Percentiles rank a stretch among this genome's conserved stretches.
These are phyloP conservation scores for Ooceraea biroi DNA, from an alignment of 1,140 invertebrate genomes.

Conservation along the genomic window DNA sequence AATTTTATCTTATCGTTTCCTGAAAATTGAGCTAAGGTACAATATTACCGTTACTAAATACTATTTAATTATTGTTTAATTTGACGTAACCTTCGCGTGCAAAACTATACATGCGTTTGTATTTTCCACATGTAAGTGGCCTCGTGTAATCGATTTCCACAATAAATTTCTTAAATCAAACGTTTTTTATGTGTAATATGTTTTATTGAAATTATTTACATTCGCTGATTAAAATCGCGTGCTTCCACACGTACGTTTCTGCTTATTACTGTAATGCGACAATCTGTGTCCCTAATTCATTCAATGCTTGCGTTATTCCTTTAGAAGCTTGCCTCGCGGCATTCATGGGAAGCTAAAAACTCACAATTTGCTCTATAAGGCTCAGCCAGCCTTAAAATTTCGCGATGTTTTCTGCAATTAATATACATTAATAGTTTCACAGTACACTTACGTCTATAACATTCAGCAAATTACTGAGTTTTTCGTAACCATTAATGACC, in stretches of 20 bases:
- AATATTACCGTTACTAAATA: neutral
- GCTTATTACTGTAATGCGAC: constrained; percentile 85
- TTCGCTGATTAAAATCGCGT: neutral
- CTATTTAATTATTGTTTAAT: neutral
- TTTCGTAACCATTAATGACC: constrained; percentile 87
- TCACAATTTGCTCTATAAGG: neutral
- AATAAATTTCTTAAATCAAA: neutral
- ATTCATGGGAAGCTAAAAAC: constrained; percentile 85
- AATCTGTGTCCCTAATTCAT: constrained; percentile 86
- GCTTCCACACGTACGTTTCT: neutral
- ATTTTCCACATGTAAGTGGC: too few relatives aligned
- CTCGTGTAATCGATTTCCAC: too few relatives aligned
- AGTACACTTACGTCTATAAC: constrained; percentile 84
- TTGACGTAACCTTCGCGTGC: neutral
- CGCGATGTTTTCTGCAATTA: neutral
- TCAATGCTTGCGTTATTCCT: constrained; percentile 85
- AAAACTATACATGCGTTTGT: neutral
- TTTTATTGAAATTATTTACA: constrained; percentile 40
- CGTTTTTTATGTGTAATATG: neutral
- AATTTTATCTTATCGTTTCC: neutral
- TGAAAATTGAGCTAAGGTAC: neutral
- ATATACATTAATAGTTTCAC: constrained; percentile 1
- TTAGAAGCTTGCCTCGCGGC: constrained; percentile 85
- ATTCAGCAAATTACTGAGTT: constrained; percentile 88
- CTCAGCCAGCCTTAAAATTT: neutral